Conservation (phyloP, 2,797 vertebrate species). For the Chiloscyllium punctatum region DNA sequence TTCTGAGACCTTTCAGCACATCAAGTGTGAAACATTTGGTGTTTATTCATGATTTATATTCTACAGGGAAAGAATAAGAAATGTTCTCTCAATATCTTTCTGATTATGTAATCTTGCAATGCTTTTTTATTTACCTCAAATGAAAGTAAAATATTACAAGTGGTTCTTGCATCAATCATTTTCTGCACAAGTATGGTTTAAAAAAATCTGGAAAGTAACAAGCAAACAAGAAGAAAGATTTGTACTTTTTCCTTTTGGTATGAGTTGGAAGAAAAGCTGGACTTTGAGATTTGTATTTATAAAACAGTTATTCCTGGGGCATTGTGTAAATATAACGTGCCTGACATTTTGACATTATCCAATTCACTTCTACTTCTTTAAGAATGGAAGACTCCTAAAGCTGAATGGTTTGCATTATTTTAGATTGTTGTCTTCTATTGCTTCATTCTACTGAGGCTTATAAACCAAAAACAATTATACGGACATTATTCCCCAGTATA, state of each 20-base stretch:
- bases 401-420: conserved; percentile 46
- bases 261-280: too few relatives aligned
- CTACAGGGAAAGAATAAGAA: neutral
- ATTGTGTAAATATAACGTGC: neutral
- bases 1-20: neutral
- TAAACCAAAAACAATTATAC: conserved; percentile 17
- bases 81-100: neutral
- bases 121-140: neutral
- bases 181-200: neutral
- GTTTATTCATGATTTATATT: neutral
- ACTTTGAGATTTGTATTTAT: neutral
- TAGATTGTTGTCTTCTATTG: conserved; percentile 41
- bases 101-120: neutral
- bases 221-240: neutral
- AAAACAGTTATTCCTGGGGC: neutral
- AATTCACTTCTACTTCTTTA: neutral
- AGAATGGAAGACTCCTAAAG: conserved; percentile 47
- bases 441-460: conserved; percentile 44
- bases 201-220: neutral
- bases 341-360: neutral
- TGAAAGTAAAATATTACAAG: neutral
- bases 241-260: neutral
- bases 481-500: neutral
- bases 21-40: neutral
- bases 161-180: neutral